phyloP scores from a whole-genome alignment of 2,888 invertebrate genomes.

The Mamestra brassicae region DNA sequence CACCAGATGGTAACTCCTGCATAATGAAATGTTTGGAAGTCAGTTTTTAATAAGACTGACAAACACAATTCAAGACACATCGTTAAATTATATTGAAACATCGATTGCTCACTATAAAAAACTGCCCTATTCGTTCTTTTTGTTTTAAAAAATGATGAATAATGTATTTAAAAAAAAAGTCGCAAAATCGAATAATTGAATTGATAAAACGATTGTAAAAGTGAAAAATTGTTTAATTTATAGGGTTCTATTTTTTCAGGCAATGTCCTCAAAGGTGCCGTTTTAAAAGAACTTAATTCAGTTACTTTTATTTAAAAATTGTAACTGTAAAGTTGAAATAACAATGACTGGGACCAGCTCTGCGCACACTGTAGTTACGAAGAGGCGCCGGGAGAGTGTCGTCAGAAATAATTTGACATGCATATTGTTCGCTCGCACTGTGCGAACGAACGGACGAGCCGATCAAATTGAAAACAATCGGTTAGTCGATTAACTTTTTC shows the following conservation, averaged over 20 bases:
- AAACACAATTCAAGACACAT: constrained; percentile 20
- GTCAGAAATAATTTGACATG: constrained; percentile 22
- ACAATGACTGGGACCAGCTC: constrained; percentile 28
- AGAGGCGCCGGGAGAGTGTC: constrained; percentile 1
- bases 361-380: neutral
- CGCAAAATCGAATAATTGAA: constrained; percentile 19
- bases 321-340: constrained; percentile 15
- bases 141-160: constrained; percentile 24
- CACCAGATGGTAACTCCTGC: constrained; percentile 14
- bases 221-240: constrained; percentile 31
- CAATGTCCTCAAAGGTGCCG: constrained; percentile 7
- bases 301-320: constrained; percentile 29
- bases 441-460: neutral
- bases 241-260: constrained; percentile 31
- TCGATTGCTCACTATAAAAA: constrained; percentile 15
- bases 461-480: constrained; percentile 28
- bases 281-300: constrained; percentile 25
- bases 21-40: constrained; percentile 39
- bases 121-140: neutral
- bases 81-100: constrained; percentile 23
- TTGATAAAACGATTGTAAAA: constrained; percentile 24
- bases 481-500: constrained; percentile 11
- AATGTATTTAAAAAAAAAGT: neutral
- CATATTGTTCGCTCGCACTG: constrained; percentile 26
- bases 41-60: neutral